Base-by-base conservation (phyloP, 2,797 vertebrate genomes). In the Sebastes itinus region DNA sequence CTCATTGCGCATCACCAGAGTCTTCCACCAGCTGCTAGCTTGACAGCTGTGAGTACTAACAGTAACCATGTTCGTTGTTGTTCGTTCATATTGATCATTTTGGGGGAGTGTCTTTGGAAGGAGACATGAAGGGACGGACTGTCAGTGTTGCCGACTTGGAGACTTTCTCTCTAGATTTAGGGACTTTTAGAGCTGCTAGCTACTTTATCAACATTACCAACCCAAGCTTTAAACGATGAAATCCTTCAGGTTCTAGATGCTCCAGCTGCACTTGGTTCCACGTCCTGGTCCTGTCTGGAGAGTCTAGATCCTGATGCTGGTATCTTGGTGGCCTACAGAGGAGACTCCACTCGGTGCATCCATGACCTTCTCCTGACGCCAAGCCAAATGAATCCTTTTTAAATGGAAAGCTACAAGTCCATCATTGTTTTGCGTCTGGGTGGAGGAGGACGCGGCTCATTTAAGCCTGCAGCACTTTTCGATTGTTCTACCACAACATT, bases 401-500 rank as follows among this genome's bases (percentile, higher is more conserved):
- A 61, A 62, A 73, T 69, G 72, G 58, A 79, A 71, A 71, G 52
- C 64, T 55, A 11, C 75, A 33, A 52, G 18, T 58, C 27, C 54
- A 77, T 22, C 52, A 49, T 61, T 25, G 23, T 18, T 38, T 49
- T 25, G 66, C 38, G 23, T 46, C 14, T 67, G 38, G 23, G 56
- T 64, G 77, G 80, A 74, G 69, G 65, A 62, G 46, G 64, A 74
- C 55, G 52, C 33, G 61, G 65, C 60, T 71, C 71, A 78, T 54
- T 16, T 9, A 28, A 55, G 46, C 20, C 9, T 72, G 60, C 46
- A 38, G 22, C n/a, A 7, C 28, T 54, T 67, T 54, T 64, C 22
- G 27, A 72, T 78, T 76, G 59, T 76, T 73, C 62, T 56, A 73
- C 84, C 63, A 55, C 72, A 69, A 56, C 76, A 87, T 78, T 65